Percentiles rank a stretch among this genome's conserved stretches.
Conservation (phyloP, 2,797 vertebrate species). For the Coranthus polyacanthus region DNA sequence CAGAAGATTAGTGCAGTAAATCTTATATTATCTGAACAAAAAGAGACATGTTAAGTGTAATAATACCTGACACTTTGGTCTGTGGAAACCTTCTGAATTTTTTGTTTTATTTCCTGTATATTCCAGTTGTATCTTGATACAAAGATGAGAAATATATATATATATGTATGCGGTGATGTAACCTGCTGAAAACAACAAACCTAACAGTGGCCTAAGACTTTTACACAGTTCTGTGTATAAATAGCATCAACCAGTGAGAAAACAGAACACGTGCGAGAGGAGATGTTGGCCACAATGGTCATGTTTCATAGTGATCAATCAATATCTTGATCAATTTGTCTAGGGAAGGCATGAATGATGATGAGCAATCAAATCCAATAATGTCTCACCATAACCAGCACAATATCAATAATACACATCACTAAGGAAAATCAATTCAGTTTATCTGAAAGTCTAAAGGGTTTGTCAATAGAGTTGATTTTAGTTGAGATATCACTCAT, state of each 20-base stretch:
- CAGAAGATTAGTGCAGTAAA: no score
- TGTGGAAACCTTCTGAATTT: no score
- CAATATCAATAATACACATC: conserved; percentile 40
- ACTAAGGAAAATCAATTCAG: conserved; percentile 50
- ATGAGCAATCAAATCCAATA: conserved; percentile 56
- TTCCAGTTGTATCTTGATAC: no score
- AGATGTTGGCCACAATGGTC: conserved; percentile 24
- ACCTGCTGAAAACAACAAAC: no score
- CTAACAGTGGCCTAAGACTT: no score
- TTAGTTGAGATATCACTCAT: conserved; percentile 15
- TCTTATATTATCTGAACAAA: no score
- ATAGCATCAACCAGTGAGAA: conserved; percentile 29
- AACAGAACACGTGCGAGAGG: conserved; percentile 38
- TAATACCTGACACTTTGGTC: no score
- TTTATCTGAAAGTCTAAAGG: conserved; percentile 45
- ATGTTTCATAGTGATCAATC: conserved; percentile 51
- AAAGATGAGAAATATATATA: no score
- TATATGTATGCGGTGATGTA: no score
- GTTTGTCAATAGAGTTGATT: conserved; percentile 55
- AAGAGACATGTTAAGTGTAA: no score
- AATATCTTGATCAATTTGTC: conserved; percentile 66
- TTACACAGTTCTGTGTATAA: conserved; percentile 3
- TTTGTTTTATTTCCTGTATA: no score
- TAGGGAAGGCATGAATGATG: conserved; percentile 45
- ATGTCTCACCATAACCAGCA: conserved; percentile 46